Conservation (phyloP, 2,113 vertebrate species). For the Oophaga pumilio region DNA sequence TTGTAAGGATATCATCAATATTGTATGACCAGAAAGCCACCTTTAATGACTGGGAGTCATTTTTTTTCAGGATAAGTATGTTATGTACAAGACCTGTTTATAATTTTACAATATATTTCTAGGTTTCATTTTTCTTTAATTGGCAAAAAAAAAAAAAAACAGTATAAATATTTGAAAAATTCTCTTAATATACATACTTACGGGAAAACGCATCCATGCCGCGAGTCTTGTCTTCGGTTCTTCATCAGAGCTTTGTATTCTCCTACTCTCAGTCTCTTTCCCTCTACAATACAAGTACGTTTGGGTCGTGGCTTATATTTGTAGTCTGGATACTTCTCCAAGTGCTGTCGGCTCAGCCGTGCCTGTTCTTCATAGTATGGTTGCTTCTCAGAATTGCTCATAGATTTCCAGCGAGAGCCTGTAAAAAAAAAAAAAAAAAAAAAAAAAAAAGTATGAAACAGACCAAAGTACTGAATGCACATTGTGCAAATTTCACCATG, state of each 20-base stretch:
- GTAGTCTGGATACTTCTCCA: slow-evolving; percentile 97
- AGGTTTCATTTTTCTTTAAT: not conserved
- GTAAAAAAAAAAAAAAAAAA: not conserved
- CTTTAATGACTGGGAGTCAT: too few species aligned
- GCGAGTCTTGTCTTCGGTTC: slow-evolving; percentile 88
- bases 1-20: too few species aligned
- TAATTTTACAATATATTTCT: too few species aligned
- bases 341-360: slow-evolving; percentile 91
- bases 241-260: slow-evolving; percentile 99
- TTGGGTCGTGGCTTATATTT: slow-evolving; percentile 97
- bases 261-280: slow-evolving; percentile 90
- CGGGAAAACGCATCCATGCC: slow-evolving; percentile 85
- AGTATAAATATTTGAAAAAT: not conserved
- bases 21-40: too few species aligned
- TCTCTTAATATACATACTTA: slow-evolving; percentile 63
- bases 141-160: not conserved
- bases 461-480: not conserved
- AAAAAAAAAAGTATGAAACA: not conserved
- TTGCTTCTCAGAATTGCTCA: slow-evolving; percentile 98
- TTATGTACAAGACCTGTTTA: too few species aligned
- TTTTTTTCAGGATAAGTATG: too few species aligned
- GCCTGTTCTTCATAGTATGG: slow-evolving; percentile 98
- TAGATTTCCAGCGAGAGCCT: slow-evolving; percentile 96
- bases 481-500: too few species aligned
- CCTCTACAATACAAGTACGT: slow-evolving; percentile 96